Conservation (phyloP, 2,113 vertebrate genomes). For the Dinomys branickii region DNA sequence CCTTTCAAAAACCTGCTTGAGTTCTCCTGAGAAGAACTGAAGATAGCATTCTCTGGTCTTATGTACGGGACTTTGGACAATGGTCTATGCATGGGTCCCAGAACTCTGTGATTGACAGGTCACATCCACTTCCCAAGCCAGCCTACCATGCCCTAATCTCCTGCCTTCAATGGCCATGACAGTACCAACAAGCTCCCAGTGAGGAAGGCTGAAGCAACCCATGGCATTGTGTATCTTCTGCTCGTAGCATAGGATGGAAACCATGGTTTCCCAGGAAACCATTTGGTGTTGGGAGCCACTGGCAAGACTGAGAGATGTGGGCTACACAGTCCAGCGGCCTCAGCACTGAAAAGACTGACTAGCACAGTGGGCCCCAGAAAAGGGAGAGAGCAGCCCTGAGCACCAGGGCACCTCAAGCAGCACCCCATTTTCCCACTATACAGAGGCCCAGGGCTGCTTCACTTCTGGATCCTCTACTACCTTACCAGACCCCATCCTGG, state of each 20-base stretch:
- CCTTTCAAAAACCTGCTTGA: background rate
- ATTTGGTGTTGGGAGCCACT: conserved; percentile 94
- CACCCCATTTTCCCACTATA: conserved; percentile 91
- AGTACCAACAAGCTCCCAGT: conserved; percentile 87
- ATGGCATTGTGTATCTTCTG: conserved; percentile 92
- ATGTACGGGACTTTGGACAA: background rate
- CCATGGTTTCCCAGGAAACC: conserved; percentile 94
- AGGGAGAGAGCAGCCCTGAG: conserved; percentile 89
- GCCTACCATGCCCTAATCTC: background rate
- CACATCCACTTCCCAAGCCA: background rate
- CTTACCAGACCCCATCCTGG: conserved; percentile 83
- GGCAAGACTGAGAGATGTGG: conserved; percentile 92
- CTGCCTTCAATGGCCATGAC: conserved; percentile 59
- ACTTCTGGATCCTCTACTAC: conserved; percentile 88
- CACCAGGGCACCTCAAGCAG: conserved; percentile 85
- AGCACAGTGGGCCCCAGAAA: conserved; percentile 88
- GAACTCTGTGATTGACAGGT: background rate
- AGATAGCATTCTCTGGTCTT: background rate
- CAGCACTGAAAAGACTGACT: conserved; percentile 85
- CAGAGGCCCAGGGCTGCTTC: conserved; percentile 91
- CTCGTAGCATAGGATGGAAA: conserved; percentile 93
- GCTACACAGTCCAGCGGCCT: conserved; percentile 95
- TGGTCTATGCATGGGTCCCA: background rate
- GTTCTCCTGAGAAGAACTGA: background rate
- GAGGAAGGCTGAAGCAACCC: conserved; percentile 94